These are phyloP conservation scores for Petrocephalus microphthalmus DNA, from an alignment of 2,113 vertebrate species.

Conservation along the genomic window DNA sequence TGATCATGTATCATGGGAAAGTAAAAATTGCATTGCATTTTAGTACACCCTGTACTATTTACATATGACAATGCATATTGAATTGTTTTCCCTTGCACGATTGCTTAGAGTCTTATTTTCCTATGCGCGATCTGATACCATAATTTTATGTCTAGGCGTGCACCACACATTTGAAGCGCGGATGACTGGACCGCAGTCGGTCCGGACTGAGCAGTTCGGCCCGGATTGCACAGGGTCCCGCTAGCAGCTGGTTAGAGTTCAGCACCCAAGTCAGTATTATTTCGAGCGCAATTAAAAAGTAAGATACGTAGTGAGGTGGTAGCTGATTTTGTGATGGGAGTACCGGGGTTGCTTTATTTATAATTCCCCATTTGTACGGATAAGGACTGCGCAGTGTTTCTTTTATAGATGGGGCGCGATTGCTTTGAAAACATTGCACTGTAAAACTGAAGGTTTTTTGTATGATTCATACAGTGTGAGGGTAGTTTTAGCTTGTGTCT, in stretches of 20 bases:
- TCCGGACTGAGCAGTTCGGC: not conserved
- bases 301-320: not conserved
- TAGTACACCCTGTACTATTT: no score
- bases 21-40: no score
- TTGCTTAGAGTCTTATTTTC: not conserved
- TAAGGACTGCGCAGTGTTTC: not conserved
- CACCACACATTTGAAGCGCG: not conserved
- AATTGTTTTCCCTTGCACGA: no score
- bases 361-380: not conserved
- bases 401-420: not conserved
- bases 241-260: not conserved
- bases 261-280: not conserved
- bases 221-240: not conserved
- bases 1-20: no score
- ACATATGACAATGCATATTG: no score
- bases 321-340: not conserved
- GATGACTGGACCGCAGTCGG: not conserved
- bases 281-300: not conserved
- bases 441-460: not conserved
- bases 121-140: not conserved
- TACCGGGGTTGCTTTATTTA: not conserved
- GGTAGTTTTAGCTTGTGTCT: not conserved
- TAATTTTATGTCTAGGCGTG: not conserved
- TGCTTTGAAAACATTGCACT: not conserved
- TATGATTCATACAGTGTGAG: not conserved